A percentile compares a stretch with the other conserved stretches of the same genome.
Evolutionary conservation across 2,113 vertebrate genomes (phyloP).

Genomic region (Hystrix brachyura): DNA sequence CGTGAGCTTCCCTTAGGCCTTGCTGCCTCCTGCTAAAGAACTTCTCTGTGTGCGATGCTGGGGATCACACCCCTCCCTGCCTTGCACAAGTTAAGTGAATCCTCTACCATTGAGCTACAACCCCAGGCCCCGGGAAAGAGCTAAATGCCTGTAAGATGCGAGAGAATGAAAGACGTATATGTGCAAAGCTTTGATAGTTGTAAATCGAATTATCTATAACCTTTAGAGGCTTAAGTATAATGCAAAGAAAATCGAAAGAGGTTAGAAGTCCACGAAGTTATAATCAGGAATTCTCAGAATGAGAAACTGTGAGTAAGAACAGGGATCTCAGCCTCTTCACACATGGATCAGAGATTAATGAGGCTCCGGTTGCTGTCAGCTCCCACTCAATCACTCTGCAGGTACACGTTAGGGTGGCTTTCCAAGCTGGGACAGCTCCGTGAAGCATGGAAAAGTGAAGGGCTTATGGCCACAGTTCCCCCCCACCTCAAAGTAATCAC

Average conservation of each 20-base stretch:
- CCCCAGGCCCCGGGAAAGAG: neutral
- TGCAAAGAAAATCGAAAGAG: constrained; percentile 19
- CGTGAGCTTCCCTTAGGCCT: neutral
- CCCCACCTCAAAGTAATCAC: constrained; percentile 52
- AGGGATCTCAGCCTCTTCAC: neutral
- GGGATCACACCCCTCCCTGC: neutral
- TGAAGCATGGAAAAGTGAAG: neutral
- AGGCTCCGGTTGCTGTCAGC: neutral
- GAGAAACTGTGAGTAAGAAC: neutral
- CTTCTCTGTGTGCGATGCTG: neutral
- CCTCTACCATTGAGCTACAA: neutral
- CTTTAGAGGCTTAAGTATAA: neutral
- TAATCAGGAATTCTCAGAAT: neutral
- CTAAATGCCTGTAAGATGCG: neutral
- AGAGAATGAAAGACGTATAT: neutral
- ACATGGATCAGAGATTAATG: neutral
- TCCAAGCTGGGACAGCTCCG: neutral
- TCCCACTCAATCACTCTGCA: neutral
- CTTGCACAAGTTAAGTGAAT: neutral
- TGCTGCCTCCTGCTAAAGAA: neutral
- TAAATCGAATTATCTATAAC: neutral
- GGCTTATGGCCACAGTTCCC: neutral
- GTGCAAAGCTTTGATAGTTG: neutral
- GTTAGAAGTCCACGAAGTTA: neutral
- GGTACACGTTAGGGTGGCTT: neutral